These are phyloP conservation scores for Macrobrachium nipponense DNA, from an alignment of 1,140 invertebrate species.

Conservation along the genomic window DNA sequence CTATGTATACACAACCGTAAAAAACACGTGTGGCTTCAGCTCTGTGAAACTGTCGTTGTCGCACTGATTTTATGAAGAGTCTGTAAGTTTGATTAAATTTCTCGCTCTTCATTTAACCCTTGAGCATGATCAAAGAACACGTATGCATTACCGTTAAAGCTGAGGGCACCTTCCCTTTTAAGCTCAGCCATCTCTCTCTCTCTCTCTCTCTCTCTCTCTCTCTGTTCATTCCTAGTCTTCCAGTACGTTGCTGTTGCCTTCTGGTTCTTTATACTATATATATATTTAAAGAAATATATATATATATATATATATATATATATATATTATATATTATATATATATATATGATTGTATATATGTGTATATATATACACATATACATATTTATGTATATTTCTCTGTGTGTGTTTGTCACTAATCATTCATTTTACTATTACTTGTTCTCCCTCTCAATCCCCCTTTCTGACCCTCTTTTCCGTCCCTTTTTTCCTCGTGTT, in stretches of 20 bases:
- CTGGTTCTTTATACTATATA: neutral
- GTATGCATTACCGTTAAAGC: neutral
- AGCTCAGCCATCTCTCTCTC: neutral
- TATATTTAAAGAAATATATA: constrained; percentile 23
- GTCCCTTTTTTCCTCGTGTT: neutral
- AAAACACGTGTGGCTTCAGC: too few relatives aligned
- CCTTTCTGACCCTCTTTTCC: constrained; percentile 19
- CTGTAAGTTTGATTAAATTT: too few relatives aligned
- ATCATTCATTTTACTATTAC: neutral
- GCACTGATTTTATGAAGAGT: too few relatives aligned
- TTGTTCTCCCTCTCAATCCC: constrained; percentile 4
- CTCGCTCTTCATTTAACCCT: neutral
- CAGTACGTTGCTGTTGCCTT: too few relatives aligned
- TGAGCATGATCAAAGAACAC: too few relatives aligned
- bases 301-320: constrained; percentile 38
- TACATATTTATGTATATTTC: neutral
- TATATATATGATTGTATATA: constrained; percentile 10
- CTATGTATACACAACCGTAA: neutral
- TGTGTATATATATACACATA: constrained; percentile 13
- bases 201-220: neutral
- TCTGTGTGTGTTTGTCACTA: neutral
- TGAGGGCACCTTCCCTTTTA: neutral
- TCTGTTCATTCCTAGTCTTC: too few relatives aligned
- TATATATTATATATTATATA: constrained; percentile 32
- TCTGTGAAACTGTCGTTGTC: too few relatives aligned